These are phyloP conservation scores for Nicator chloris DNA, from an alignment of 2,113 vertebrate genomes.

Conservation along the genomic window DNA sequence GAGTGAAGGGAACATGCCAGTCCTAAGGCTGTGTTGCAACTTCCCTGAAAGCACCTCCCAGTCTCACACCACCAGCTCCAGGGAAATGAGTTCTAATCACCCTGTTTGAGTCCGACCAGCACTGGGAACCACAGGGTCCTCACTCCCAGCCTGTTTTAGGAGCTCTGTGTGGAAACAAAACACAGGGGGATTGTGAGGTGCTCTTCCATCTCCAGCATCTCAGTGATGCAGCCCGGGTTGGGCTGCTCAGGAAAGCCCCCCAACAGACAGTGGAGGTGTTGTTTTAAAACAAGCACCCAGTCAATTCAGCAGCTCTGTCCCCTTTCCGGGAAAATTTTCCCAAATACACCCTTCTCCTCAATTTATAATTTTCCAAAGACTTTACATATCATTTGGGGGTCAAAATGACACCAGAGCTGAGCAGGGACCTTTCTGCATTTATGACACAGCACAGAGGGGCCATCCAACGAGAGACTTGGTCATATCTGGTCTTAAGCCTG, in stretches of 20 bases:
- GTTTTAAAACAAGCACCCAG: background rate
- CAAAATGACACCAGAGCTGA: background rate
- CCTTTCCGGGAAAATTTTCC: background rate
- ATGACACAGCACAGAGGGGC: background rate
- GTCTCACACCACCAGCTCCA: background rate
- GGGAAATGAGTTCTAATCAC: background rate
- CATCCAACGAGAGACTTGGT: background rate
- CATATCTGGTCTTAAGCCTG: accelerated
- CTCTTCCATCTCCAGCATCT: background rate
- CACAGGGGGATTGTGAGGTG: background rate
- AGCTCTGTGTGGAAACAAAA: background rate
- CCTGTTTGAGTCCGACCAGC: background rate
- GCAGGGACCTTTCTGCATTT: background rate
- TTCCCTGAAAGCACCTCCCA: background rate
- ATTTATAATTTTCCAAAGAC: background rate
- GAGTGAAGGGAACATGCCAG: background rate
- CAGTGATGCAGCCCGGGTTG: background rate
- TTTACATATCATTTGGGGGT: background rate
- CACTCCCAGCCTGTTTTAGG: background rate
- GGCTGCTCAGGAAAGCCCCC: background rate
- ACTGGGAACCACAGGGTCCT: background rate
- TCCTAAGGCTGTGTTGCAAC: background rate
- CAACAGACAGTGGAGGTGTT: background rate
- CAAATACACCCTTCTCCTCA: background rate
- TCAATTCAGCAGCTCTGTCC: background rate